Evolutionary conservation across 1,140 invertebrate genomes (phyloP).

Genomic region (Cherax quadricarinatus): DNA sequence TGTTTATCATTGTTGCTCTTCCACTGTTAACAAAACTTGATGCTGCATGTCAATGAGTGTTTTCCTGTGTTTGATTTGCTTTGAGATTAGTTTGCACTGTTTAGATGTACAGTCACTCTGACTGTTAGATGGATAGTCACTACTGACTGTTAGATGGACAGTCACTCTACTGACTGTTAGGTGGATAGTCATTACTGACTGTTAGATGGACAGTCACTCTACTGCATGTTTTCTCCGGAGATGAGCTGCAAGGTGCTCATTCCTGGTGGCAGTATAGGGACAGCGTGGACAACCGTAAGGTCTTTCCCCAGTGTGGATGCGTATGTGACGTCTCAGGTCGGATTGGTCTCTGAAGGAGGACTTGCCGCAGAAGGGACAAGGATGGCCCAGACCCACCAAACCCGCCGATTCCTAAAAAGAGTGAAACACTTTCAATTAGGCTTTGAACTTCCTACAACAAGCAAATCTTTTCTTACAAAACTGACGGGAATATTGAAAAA

Average conservation of each 20-base stretch:
- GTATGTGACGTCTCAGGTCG: slow-evolving; percentile 34
- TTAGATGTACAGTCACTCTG: too few relatives aligned
- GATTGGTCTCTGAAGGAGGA: slow-evolving; percentile 33
- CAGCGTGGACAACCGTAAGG: slow-evolving; percentile 28
- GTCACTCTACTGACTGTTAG: too few relatives aligned
- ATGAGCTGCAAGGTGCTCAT: slow-evolving; percentile 38
- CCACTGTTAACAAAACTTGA: background rate
- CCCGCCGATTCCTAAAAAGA: slow-evolving; percentile 6
- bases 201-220: background rate
- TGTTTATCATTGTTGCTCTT: background rate
- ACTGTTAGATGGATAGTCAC: too few relatives aligned
- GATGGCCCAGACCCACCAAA: slow-evolving; percentile 7
- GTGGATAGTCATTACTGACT: too few relatives aligned
- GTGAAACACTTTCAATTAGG: slow-evolving; percentile 12
- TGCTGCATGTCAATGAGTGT: background rate
- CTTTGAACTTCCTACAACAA: background rate
- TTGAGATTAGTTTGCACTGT: background rate
- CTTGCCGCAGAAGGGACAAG: slow-evolving; percentile 8
- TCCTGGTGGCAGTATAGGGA: slow-evolving; percentile 28
- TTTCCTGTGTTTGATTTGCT: background rate
- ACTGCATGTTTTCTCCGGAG: slow-evolving; percentile 26
- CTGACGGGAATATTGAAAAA: background rate
- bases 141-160: too few relatives aligned
- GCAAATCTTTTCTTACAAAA: background rate
- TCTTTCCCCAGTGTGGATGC: slow-evolving; percentile 38